Evolutionary conservation across 2,113 vertebrate species (phyloP), one percentile per base, ranked within the genome.

Genomic region (Paralichthys olivaceus): DNA sequence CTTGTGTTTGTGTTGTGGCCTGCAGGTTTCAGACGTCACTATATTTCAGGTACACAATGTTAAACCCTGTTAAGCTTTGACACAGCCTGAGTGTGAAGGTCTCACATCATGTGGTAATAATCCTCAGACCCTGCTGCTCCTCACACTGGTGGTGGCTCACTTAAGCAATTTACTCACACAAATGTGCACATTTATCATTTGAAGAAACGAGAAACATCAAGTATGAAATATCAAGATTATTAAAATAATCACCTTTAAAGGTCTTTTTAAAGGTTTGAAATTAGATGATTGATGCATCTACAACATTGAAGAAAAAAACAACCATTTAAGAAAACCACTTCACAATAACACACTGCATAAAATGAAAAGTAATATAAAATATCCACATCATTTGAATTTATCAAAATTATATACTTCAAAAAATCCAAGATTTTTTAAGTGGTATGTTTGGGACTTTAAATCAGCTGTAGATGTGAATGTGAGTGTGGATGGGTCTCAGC

Each of bases 21-120:
- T 14, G 26, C 61, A 60, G 25, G 69, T 75, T 63, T 80, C 72
- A 72, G 37, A 55, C 53, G 57, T 58, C 53, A n/a, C 23, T 62
- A 12, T 75, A 75, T 68, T 7, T 68, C 22, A 32, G 22, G 91
- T 91, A 84, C 75, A 84, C 83, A 91, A 83, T 58, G 40, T 75
- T 75, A 81, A 85, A 81, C 67, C 76, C 55, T 57, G 63, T 75
- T 70, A 75, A 61, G 60, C 22, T 65, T 70, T 23, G 28, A 55
- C 62, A 25, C 15, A 28, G 47, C 25, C 25, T 53, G 2, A 0
- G 29, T 58, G 23, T 45, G 68, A 43, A 62, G 9, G 37, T 28
- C 22, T 66, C 60, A 40, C 58, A 55, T 51, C 43, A 57, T 66
- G 45, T 55, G 11, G 15, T 6, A 12, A 43, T 71, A 69, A 80